These are phyloP conservation scores for Oreamnos americanus DNA, from an alignment of 2,113 vertebrate genomes.

Conservation along the genomic window DNA sequence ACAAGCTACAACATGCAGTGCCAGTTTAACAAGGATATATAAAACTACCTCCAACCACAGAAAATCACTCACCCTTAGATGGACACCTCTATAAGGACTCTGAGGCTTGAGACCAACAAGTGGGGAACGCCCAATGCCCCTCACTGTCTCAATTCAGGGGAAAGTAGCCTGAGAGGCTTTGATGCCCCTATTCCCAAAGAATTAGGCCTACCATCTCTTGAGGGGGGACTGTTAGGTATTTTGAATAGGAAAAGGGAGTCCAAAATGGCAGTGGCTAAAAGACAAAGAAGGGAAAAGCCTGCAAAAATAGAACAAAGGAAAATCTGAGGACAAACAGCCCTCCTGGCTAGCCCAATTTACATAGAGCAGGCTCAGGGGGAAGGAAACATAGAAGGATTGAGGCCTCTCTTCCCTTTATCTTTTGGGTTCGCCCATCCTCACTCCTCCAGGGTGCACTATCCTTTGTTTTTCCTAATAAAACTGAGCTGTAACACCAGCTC, in stretches of 20 bases:
- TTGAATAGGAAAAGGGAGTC: background rate
- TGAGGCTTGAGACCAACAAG: background rate
- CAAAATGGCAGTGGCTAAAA: background rate
- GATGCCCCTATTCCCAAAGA: background rate
- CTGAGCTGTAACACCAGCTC: background rate
- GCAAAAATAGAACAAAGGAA: background rate
- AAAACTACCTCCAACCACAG: background rate
- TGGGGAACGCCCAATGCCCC: background rate
- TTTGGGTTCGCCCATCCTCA: fast-evolving
- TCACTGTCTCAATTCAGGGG: background rate
- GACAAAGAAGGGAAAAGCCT: background rate
- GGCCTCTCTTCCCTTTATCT: background rate
- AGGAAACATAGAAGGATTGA: background rate
- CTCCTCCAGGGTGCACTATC: background rate
- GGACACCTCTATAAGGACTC: background rate
- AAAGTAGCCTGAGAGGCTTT: background rate
- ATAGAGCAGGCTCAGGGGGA: fast-evolving
- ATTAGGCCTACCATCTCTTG: background rate
- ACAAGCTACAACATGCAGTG: background rate
- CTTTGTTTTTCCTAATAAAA: background rate
- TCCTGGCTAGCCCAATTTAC: background rate
- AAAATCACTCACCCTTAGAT: background rate
- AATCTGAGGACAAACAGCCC: background rate
- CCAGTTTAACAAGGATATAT: background rate
- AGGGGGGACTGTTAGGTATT: background rate